phyloP scores from a whole-genome alignment of 2,888 invertebrate genomes.

The Scaptomyza polygonia region DNA sequence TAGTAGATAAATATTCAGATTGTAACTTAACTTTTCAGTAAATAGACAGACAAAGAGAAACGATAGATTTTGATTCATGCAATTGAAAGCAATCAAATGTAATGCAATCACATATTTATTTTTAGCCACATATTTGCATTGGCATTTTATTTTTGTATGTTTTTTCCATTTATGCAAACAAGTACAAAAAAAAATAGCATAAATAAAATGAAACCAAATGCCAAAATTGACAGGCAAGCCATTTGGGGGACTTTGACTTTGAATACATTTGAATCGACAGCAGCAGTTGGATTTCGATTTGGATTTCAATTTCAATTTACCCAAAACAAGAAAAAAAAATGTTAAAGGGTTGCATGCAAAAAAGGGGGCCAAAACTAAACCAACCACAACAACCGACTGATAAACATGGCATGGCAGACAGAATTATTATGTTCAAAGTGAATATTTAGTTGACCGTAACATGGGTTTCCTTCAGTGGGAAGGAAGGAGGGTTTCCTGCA shows the following conservation, averaged over 20 bases:
- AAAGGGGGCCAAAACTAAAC: background rate
- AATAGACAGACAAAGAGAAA: background rate
- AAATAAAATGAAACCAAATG: constrained; percentile 9
- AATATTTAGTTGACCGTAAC: constrained; percentile 68
- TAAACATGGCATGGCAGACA: constrained; percentile 10
- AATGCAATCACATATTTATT: background rate
- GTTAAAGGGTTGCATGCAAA: constrained; percentile 33
- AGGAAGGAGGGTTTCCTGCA: too few relatives aligned
- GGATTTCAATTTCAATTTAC: constrained; percentile 22
- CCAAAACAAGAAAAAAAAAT: constrained; percentile 20
- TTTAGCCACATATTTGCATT: background rate
- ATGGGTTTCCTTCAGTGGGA: too few relatives aligned
- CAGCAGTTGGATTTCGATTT: constrained; percentile 25
- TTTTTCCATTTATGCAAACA: too few relatives aligned
- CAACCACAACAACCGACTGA: constrained; percentile 8
- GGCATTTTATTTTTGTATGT: too few relatives aligned
- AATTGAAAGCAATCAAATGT: background rate
- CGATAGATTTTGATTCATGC: background rate
- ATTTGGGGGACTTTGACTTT: constrained; percentile 42
- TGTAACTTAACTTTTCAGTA: too few relatives aligned
- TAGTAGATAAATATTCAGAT: background rate
- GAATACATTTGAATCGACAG: constrained; percentile 11
- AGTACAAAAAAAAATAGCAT: background rate
- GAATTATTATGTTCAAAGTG: constrained; percentile 61
- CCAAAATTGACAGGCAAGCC: constrained; percentile 45